Evolutionary conservation across 2,797 vertebrate species (phyloP).

Genomic region (Malacoctenus gilli): DNA sequence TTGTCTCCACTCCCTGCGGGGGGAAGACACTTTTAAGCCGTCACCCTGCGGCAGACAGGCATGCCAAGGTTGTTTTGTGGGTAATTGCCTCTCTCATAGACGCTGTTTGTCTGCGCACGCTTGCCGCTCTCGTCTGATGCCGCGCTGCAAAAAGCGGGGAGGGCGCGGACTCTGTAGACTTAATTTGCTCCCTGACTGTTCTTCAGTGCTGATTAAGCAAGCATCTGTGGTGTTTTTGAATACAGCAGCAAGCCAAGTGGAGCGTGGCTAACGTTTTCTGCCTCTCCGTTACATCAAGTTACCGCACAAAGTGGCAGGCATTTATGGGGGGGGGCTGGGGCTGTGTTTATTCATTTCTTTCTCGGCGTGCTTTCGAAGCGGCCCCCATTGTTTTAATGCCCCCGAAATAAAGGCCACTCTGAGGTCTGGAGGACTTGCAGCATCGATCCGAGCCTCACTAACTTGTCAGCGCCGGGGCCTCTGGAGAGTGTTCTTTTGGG

Average conservation of each 20-base stretch:
- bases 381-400: slow-evolving; percentile 59
- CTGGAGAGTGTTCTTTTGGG: slow-evolving; percentile 58
- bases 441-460: slow-evolving; percentile 64
- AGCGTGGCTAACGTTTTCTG: slow-evolving; percentile 64
- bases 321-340: slow-evolving; percentile 47
- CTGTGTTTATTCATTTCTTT: slow-evolving; percentile 51
- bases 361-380: slow-evolving; percentile 8
- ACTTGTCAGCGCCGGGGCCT: slow-evolving; percentile 54
- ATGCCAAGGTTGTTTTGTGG: slow-evolving; percentile 81
- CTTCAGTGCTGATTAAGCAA: slow-evolving; percentile 76
- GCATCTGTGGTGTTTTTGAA: slow-evolving; percentile 74
- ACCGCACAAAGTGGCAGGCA: slow-evolving; percentile 63
- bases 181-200: slow-evolving; percentile 79
- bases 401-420: slow-evolving; percentile 58
- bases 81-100: slow-evolving; percentile 82
- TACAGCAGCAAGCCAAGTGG: slow-evolving; percentile 70
- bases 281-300: slow-evolving; percentile 60
- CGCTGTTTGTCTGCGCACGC: slow-evolving; percentile 66
- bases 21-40: slow-evolving; percentile 76
- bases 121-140: slow-evolving; percentile 65
- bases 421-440: slow-evolving; percentile 46
- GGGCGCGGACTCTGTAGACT: slow-evolving; percentile 72
- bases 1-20: slow-evolving; percentile 67
- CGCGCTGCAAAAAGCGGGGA: slow-evolving; percentile 61
- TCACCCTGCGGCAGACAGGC: slow-evolving; percentile 75